Percentiles rank a stretch among this genome's conserved stretches.
phyloP scores from a whole-genome alignment of 2,797 vertebrate genomes.

The Periophthalmus magnuspinnatus region DNA sequence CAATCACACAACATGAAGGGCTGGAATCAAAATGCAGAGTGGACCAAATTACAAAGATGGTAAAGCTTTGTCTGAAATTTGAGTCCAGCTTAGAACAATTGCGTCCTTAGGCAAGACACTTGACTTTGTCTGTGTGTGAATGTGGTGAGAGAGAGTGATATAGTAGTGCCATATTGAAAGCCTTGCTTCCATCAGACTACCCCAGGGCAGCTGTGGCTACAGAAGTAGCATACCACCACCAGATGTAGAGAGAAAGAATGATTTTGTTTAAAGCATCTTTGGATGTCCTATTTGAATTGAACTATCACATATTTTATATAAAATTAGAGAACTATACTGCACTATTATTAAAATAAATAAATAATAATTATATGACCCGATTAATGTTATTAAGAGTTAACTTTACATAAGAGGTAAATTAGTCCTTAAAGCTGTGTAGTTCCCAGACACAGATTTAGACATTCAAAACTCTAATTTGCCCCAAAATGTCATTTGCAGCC shows the following conservation, averaged over 20 bases:
- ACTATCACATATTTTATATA: too few relatives aligned
- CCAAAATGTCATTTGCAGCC: background rate
- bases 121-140: background rate
- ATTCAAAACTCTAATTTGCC: background rate
- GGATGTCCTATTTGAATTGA: too few relatives aligned
- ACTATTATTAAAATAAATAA: too few relatives aligned
- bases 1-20: slow-evolving; percentile 10
- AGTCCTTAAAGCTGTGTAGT: background rate
- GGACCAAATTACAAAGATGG: background rate
- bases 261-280: too few relatives aligned
- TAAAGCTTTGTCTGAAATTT: background rate
- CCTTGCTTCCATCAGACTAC: too few relatives aligned
- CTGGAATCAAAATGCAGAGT: background rate
- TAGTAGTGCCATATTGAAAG: too few relatives aligned
- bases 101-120: background rate
- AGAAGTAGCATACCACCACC: too few relatives aligned
- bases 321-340: too few relatives aligned
- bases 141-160: too few relatives aligned
- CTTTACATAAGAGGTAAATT: background rate
- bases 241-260: too few relatives aligned
- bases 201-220: too few relatives aligned
- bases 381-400: background rate
- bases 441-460: background rate
- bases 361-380: too few relatives aligned
- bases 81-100: background rate